Evolutionary conservation across 2,797 vertebrate species (phyloP).

Genomic region (Muscicapa striata): DNA sequence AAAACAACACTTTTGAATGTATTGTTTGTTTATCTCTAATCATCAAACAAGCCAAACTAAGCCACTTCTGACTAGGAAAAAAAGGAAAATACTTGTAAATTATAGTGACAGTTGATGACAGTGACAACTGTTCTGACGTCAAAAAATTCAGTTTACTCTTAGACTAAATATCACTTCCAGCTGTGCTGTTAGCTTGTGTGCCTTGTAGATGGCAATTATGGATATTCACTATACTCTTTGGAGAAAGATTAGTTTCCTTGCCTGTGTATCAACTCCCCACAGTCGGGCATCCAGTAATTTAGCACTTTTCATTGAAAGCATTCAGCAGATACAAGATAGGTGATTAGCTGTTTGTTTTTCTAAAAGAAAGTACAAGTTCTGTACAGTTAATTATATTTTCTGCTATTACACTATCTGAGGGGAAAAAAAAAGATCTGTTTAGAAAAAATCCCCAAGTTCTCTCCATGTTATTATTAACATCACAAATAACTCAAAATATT

Average conservation of each 20-base stretch:
- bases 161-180: constrained; percentile 45
- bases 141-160: constrained; percentile 9
- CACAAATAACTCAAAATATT: neutral
- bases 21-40: neutral
- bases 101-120: neutral
- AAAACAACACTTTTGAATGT: neutral
- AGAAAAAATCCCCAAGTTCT: neutral
- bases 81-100: constrained; percentile 18
- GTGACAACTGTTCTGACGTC: neutral
- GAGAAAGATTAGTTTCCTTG: constrained; percentile 58
- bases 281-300: constrained; percentile 54
- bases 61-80: neutral
- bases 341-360: constrained; percentile 9
- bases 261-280: constrained; percentile 40
- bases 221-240: constrained; percentile 21
- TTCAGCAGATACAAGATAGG: constrained; percentile 38
- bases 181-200: constrained; percentile 26
- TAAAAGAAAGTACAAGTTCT: neutral
- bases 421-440: neutral
- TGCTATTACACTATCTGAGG: neutral
- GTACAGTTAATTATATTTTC: constrained; percentile 7
- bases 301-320: constrained; percentile 59
- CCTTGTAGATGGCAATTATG: constrained; percentile 38
- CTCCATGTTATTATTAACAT: neutral
- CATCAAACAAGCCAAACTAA: neutral